A percentile compares a stretch with the other conserved stretches of the same genome.
These are phyloP conservation scores for Sepioteuthis lessoniana DNA, from an alignment of 2,888 invertebrate species.

Conservation along the genomic window DNA sequence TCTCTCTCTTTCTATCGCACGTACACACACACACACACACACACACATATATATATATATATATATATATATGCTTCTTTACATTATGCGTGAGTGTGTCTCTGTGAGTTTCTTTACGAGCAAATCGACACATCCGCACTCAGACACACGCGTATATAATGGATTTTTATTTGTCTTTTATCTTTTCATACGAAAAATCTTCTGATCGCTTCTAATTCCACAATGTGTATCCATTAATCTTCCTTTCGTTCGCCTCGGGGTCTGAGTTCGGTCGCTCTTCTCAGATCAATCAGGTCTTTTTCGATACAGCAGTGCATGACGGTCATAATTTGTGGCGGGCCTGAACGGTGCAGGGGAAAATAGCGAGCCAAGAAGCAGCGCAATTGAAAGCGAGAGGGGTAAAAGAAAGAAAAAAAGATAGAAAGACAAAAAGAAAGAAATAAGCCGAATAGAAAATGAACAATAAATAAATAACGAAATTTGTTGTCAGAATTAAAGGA, in stretches of 20 bases:
- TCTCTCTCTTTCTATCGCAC: no score
- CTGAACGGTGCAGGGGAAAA: not conserved
- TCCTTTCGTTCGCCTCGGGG: not conserved
- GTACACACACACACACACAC: no score
- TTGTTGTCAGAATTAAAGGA: not conserved
- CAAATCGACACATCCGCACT: not conserved
- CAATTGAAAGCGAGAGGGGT: not conserved
- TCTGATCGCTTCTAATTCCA: constrained; percentile 33
- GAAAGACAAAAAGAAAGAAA: not conserved
- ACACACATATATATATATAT: not conserved
- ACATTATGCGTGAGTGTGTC: not conserved
- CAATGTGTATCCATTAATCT: not conserved
- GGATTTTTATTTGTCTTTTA: not conserved
- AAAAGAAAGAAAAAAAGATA: no score
- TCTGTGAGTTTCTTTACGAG: not conserved
- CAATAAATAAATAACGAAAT: not conserved
- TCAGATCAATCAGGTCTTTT: not conserved
- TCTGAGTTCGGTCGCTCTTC: not conserved
- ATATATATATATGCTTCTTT: not conserved
- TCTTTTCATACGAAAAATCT: not conserved
- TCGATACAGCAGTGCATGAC: not conserved
- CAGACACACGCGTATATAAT: not conserved
- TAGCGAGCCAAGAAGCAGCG: not conserved
- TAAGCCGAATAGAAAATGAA: no score
- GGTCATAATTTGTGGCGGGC: not conserved